These are phyloP conservation scores for Bufo gargarizans DNA, from an alignment of 2,113 vertebrate species.

Conservation along the genomic window DNA sequence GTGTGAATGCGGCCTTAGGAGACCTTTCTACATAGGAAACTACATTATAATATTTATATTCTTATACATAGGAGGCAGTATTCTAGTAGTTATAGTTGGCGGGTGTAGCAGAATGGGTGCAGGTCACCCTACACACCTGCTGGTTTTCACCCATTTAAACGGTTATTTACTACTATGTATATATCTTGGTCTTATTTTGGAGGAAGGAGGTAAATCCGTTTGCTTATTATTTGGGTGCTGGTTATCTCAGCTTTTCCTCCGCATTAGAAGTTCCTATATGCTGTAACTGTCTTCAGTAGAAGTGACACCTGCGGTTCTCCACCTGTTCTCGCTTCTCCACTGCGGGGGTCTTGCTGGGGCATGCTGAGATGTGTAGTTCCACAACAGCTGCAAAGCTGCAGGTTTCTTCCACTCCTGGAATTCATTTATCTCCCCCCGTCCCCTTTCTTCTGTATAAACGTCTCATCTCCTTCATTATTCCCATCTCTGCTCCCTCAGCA, in stretches of 20 bases:
- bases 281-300: background rate
- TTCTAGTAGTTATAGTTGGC: no score
- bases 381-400: background rate
- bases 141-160: no score
- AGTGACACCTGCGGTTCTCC: background rate
- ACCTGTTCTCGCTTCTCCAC: background rate
- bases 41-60: no score
- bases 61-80: no score
- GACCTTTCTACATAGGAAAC: no score
- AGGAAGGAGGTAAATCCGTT: no score
- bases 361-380: slow-evolving; percentile 31
- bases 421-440: background rate
- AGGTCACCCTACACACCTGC: no score
- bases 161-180: no score
- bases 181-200: no score
- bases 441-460: background rate
- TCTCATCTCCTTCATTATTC: background rate
- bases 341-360: background rate
- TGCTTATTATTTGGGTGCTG: no score
- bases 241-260: background rate
- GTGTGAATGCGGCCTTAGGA: no score
- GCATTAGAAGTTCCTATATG: background rate
- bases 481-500: background rate
- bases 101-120: no score
- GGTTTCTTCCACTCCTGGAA: background rate